phyloP scores from a whole-genome alignment of 2,797 vertebrate species.

The Anolis apletophallus region DNA sequence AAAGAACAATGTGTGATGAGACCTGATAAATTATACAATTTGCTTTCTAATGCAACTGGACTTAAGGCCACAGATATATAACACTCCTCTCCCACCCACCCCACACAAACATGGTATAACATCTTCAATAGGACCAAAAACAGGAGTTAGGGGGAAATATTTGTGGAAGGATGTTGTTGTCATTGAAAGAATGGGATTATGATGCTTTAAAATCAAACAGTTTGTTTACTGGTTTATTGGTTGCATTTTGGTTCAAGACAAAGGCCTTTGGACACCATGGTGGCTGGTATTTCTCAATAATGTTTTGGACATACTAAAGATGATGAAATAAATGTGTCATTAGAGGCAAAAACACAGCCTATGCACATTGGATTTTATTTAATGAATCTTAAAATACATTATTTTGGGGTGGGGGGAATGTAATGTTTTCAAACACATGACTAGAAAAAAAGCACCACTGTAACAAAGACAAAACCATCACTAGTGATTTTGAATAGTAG shows the following conservation, averaged over 20 bases:
- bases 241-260: not conserved
- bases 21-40: too few species aligned
- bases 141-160: not conserved
- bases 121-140: not conserved
- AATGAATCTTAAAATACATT: not conserved
- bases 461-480: not conserved
- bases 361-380: too few species aligned
- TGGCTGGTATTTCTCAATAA: fast-evolving
- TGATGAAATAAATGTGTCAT: conserved; percentile 5
- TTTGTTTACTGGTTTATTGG: not conserved
- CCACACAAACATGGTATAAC: too few species aligned
- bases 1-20: too few species aligned
- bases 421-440: not conserved
- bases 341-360: fast-evolving
- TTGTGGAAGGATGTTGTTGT: not conserved
- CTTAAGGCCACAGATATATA: too few species aligned
- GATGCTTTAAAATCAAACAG: not conserved
- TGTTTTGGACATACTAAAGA: not conserved
- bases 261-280: not conserved
- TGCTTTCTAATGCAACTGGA: too few species aligned
- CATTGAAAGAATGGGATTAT: not conserved
- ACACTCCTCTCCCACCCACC: too few species aligned
- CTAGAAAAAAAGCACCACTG: not conserved
- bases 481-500: not conserved
- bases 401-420: not conserved